These are phyloP conservation scores for Enteromius fasciolatus DNA, from an alignment of 2,797 vertebrate genomes.

Conservation along the genomic window DNA sequence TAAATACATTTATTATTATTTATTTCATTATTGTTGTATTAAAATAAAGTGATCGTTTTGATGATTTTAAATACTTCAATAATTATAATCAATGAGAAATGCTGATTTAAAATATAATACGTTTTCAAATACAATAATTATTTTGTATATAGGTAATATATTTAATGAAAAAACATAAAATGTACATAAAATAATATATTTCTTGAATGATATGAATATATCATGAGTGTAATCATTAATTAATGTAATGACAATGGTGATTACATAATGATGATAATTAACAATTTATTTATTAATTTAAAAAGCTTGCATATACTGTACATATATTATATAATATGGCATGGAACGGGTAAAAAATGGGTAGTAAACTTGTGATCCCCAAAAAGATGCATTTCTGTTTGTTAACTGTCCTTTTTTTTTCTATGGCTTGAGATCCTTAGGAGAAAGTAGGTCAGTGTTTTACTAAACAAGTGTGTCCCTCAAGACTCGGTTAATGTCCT, in stretches of 20 bases:
- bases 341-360: background rate
- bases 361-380: background rate
- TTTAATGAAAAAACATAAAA: background rate
- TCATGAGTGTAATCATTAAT: background rate
- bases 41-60: background rate
- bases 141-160: background rate
- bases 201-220: background rate
- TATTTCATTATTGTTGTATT: background rate
- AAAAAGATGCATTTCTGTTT: background rate
- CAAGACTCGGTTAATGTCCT: constrained; percentile 26
- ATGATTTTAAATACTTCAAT: background rate
- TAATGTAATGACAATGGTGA: background rate
- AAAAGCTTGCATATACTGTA: background rate
- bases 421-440: constrained; percentile 27
- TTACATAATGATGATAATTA: background rate
- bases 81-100: background rate
- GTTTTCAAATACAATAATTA: background rate
- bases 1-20: background rate
- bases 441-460: constrained; percentile 54
- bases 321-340: background rate
- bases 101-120: background rate
- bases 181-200: background rate
- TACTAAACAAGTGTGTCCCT: constrained; percentile 47
- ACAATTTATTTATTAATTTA: background rate
- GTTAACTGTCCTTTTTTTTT: background rate